phyloP scores from a whole-genome alignment of 2,888 invertebrate species.

The Flabesymbios commensalis region DNA sequence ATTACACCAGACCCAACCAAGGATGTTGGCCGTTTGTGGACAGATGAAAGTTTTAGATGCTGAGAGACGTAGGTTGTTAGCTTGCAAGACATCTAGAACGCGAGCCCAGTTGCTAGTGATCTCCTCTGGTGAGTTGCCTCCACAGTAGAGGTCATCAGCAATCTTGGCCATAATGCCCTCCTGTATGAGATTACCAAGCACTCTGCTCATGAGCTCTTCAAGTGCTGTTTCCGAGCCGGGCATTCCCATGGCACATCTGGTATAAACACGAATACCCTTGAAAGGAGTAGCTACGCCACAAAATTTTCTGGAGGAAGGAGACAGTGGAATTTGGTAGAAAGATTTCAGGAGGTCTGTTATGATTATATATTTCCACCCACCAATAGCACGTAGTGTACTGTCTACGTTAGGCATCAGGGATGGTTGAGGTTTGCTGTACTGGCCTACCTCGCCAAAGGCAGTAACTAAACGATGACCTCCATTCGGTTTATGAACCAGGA shows the following conservation, averaged over 20 bases:
- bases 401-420: slow-evolving; percentile 19
- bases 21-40: slow-evolving; percentile 10
- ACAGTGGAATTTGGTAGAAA: slow-evolving; percentile 38
- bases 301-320: slow-evolving; percentile 34
- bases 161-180: slow-evolving; percentile 25
- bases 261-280: slow-evolving; percentile 34
- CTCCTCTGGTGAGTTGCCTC: too few species aligned
- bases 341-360: slow-evolving; percentile 31
- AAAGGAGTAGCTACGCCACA: slow-evolving; percentile 39
- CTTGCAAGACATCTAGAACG: slow-evolving; percentile 14
- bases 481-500: slow-evolving; percentile 6
- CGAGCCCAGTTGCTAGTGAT: slow-evolving; percentile 11
- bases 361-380: slow-evolving; percentile 36
- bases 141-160: slow-evolving; percentile 29
- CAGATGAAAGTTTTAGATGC: slow-evolving; percentile 23
- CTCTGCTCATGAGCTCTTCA: slow-evolving; percentile 37
- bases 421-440: slow-evolving; percentile 15
- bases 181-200: slow-evolving; percentile 27
- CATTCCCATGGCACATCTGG: slow-evolving; percentile 41
- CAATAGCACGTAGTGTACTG: slow-evolving; percentile 25
- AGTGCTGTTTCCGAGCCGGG: slow-evolving; percentile 38
- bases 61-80: slow-evolving; percentile 16
- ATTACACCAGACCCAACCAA: slow-evolving; percentile 29
- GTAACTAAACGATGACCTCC: slow-evolving; percentile 9
- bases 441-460: slow-evolving; percentile 6